These are phyloP conservation scores for Rhagoletis pomonella DNA, from an alignment of 1,140 invertebrate genomes.

Conservation along the genomic window DNA sequence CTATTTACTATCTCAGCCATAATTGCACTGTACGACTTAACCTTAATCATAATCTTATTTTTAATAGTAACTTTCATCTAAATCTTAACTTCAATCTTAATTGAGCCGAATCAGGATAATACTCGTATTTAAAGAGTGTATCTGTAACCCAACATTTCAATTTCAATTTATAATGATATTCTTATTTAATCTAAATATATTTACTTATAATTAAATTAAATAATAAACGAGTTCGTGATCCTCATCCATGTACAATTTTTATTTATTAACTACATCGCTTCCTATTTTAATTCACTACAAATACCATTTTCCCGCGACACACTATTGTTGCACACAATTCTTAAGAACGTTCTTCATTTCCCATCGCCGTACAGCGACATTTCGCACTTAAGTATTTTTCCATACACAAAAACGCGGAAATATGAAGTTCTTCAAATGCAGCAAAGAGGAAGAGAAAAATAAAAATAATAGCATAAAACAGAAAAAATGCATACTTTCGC, in stretches of 20 bases:
- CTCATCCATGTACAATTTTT: background rate
- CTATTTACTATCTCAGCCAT: no score
- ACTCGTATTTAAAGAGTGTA: no score
- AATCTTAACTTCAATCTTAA: no score
- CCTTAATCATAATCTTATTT: no score
- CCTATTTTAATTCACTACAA: background rate
- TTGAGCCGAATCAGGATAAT: no score
- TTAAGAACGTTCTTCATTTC: background rate
- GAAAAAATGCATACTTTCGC: background rate
- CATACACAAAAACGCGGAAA: slow-evolving; percentile 37
- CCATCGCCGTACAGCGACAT: background rate
- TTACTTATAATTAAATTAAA: no score
- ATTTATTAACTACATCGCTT: background rate
- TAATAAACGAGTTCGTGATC: background rate
- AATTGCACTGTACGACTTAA: no score
- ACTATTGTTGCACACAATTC: background rate
- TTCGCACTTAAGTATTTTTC: slow-evolving; percentile 17
- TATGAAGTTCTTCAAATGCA: slow-evolving; percentile 45
- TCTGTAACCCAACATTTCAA: no score
- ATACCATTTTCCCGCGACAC: background rate
- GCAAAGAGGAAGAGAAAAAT: background rate
- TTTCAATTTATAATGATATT: no score
- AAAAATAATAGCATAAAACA: background rate
- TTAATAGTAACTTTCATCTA: no score
- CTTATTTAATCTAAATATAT: no score